Evolutionary conservation across 2,797 vertebrate genomes (phyloP).

Genomic region (Argentina silus): DNA sequence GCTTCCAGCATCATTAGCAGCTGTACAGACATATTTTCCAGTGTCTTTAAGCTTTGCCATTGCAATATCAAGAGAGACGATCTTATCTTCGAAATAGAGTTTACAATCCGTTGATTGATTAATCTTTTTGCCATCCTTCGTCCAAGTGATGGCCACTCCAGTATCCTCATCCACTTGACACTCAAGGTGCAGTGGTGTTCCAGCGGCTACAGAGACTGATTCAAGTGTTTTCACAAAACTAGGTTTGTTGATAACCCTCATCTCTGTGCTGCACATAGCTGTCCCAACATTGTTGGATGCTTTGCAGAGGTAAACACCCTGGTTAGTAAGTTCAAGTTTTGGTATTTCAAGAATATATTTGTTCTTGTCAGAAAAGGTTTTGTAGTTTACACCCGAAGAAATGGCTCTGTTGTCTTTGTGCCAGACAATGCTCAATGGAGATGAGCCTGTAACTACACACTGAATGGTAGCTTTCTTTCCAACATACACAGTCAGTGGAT

Average conservation of each 20-base stretch:
- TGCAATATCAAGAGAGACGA: slow-evolving; percentile 84
- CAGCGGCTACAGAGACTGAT: slow-evolving; percentile 81
- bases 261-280: slow-evolving; percentile 82
- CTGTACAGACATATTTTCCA: slow-evolving; percentile 85
- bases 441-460: slow-evolving; percentile 85
- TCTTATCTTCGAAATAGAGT: slow-evolving; percentile 90
- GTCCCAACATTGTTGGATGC: slow-evolving; percentile 85
- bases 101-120: slow-evolving; percentile 89
- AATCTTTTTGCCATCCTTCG: slow-evolving; percentile 85
- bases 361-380: slow-evolving; percentile 79
- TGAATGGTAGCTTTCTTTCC: slow-evolving; percentile 86
- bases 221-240: slow-evolving; percentile 84
- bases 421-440: slow-evolving; percentile 84
- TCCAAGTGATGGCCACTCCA: slow-evolving; percentile 85
- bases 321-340: slow-evolving; percentile 73
- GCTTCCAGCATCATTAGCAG: slow-evolving; percentile 88
- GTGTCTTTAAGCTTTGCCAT: slow-evolving; percentile 89
- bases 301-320: slow-evolving; percentile 85
- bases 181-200: slow-evolving; percentile 85
- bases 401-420: slow-evolving; percentile 81
- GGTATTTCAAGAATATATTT: slow-evolving; percentile 85
- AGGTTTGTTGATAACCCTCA: slow-evolving; percentile 85
- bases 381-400: slow-evolving; percentile 70
- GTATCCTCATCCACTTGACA: slow-evolving; percentile 90
- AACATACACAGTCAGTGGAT: slow-evolving; percentile 85